phyloP scores from a whole-genome alignment of 2,888 invertebrate species.

The Argyra leucocephala region DNA sequence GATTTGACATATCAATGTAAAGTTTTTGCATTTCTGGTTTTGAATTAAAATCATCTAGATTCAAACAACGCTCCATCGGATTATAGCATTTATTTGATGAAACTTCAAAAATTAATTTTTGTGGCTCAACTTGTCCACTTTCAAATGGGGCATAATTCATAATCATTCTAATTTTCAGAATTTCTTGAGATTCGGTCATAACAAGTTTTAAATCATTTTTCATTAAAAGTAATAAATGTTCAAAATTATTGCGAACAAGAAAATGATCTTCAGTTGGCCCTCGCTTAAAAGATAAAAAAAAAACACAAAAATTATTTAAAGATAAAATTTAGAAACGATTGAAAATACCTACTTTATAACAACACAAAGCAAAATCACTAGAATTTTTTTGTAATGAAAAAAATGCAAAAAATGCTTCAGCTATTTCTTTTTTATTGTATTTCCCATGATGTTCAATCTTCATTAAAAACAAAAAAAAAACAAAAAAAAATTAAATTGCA shows the following conservation, averaged over 20 bases:
- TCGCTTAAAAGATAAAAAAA: constrained; percentile 13
- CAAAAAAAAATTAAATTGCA: background rate
- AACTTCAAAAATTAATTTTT: constrained; percentile 13
- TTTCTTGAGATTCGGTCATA: constrained; percentile 9
- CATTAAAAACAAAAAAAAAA: no score
- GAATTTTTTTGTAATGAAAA: constrained; percentile 3
- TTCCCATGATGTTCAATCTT: constrained; percentile 22
- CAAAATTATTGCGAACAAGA: constrained; percentile 21
- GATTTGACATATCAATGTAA: constrained; percentile 16
- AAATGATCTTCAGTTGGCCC: constrained; percentile 18
- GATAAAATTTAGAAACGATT: background rate
- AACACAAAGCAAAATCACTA: constrained; percentile 22
- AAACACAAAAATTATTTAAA: background rate
- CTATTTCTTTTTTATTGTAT: constrained; percentile 19
- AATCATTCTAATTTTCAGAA: constrained; percentile 15
- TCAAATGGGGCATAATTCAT: constrained; percentile 21
- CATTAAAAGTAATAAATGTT: constrained; percentile 17
- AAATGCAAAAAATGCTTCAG: constrained; percentile 17
- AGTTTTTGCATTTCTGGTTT: constrained; percentile 18
- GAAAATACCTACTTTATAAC: constrained; percentile 18
- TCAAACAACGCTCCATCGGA: constrained; percentile 20
- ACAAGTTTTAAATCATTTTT: constrained; percentile 16
- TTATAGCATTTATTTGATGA: constrained; percentile 18
- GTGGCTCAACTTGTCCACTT: constrained; percentile 21
- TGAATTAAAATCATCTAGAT: constrained; percentile 19